Conservation (phyloP, 1,140 invertebrate genomes). For the Notospermus geniculatus region DNA sequence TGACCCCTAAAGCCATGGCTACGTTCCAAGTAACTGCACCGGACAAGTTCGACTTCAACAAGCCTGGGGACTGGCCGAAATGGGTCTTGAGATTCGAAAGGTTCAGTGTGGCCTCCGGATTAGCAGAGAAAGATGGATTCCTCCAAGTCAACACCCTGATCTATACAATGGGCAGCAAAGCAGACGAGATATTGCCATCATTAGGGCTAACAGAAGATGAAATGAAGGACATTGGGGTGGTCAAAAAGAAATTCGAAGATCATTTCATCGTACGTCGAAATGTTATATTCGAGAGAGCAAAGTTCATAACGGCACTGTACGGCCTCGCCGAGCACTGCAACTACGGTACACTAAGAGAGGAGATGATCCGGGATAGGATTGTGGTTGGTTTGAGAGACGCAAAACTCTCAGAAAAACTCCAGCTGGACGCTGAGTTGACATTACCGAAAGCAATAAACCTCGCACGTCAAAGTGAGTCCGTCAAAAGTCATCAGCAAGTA, state of each 20-base stretch:
- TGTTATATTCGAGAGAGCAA: slow-evolving; percentile 42
- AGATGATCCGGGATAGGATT: slow-evolving; percentile 48
- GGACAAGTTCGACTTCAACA: background rate
- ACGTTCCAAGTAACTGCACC: background rate
- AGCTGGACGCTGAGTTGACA: slow-evolving; percentile 8
- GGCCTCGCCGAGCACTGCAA: slow-evolving; percentile 44
- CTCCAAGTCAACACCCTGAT: slow-evolving; percentile 4
- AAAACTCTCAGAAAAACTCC: slow-evolving; percentile 16
- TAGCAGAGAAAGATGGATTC: background rate
- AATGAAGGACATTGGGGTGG: background rate
- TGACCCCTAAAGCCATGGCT: no score
- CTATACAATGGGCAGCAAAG: slow-evolving; percentile 15
- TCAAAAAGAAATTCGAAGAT: slow-evolving; percentile 31
- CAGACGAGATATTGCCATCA: slow-evolving; percentile 14
- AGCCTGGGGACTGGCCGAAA: slow-evolving; percentile 5
- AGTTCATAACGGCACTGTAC: slow-evolving; percentile 49
- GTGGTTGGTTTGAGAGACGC: slow-evolving; percentile 35
- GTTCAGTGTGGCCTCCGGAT: slow-evolving; percentile 1
- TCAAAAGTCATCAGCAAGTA: background rate
- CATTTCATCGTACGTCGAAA: slow-evolving; percentile 50
- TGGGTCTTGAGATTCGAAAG: slow-evolving; percentile 1
- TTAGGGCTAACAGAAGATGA: slow-evolving; percentile 1
- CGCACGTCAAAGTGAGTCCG: background rate
- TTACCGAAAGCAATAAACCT: background rate
- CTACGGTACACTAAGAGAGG: slow-evolving; percentile 41